Evolutionary conservation across 1,140 invertebrate species (phyloP).

Genomic region (Vanessa tameamea): DNA sequence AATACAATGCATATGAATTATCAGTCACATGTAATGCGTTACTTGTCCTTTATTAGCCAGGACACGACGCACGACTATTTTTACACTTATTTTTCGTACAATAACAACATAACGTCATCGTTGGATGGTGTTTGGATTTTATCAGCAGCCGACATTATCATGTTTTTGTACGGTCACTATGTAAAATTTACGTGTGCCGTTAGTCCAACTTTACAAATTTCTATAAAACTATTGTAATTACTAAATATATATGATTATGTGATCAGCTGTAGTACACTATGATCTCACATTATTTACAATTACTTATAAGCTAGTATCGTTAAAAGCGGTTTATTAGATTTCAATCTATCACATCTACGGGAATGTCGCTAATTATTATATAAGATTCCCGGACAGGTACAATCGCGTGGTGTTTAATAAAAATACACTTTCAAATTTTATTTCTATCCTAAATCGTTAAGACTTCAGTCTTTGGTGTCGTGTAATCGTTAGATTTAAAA

Average conservation of each 20-base stretch:
- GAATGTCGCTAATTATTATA: constrained; percentile 14
- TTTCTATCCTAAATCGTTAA: constrained; percentile 35
- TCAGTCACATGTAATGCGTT: background rate
- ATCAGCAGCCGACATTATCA: too few species aligned
- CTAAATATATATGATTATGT: too few species aligned
- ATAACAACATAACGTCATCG: too few species aligned
- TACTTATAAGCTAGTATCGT: background rate
- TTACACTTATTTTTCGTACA: background rate
- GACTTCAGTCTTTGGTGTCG: constrained; percentile 44
- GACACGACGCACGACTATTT: background rate
- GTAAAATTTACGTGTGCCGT: too few species aligned
- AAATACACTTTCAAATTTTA: constrained; percentile 52
- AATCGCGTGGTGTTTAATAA: constrained; percentile 35
- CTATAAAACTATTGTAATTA: too few species aligned
- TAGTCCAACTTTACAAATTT: too few species aligned
- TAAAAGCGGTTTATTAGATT: background rate
- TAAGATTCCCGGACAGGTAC: constrained; percentile 22
- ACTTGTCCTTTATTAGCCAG: background rate
- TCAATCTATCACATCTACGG: constrained; percentile 7
- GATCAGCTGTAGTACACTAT: background rate
- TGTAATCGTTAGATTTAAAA: constrained; percentile 41
- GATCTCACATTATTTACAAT: constrained; percentile 21
- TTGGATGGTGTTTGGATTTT: too few species aligned
- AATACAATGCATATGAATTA: background rate
- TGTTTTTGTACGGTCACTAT: too few species aligned